A percentile compares a stretch with the other conserved stretches of the same genome.
phyloP scores from a whole-genome alignment of 1,140 invertebrate species.

The Trichogramma pretiosum region DNA sequence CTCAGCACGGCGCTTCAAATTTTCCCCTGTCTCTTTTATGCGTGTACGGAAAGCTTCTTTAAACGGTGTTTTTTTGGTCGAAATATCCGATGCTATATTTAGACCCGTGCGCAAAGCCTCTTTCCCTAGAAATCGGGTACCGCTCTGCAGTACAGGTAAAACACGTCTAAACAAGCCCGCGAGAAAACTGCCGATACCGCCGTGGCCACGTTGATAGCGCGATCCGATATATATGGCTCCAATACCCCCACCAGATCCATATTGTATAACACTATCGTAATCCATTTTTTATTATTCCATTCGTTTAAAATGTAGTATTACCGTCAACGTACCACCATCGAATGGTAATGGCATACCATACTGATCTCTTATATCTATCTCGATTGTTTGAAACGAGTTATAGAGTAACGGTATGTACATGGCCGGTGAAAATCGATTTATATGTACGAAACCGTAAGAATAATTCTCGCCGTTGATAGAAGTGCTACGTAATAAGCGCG shows the following conservation, averaged over 20 bases:
- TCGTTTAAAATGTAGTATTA: conserved; percentile 20
- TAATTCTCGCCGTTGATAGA: conserved; percentile 11
- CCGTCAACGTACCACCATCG: conserved; percentile 20
- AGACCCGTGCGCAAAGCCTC: conserved; percentile 6
- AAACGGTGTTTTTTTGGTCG: neutral
- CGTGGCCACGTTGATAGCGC: neutral
- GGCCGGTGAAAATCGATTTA: conserved; percentile 10
- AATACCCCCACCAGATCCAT: neutral
- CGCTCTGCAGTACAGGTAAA: neutral
- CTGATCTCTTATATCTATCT: conserved; percentile 21
- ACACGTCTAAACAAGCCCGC: neutral
- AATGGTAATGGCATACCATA: conserved; percentile 19
- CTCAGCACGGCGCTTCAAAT: conserved; percentile 22
- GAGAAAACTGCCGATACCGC: neutral
- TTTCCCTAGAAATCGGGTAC: neutral
- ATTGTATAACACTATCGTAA: neutral
- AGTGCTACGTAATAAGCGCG: conserved; percentile 18
- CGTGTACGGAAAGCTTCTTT: conserved; percentile 15
- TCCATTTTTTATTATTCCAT: too few species aligned
- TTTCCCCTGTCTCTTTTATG: conserved; percentile 13
- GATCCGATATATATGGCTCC: conserved; percentile 13
- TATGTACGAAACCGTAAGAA: conserved; percentile 6
- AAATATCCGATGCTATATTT: conserved; percentile 16
- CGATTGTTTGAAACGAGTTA: conserved; percentile 15
- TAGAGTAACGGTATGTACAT: conserved; percentile 16